Evolutionary conservation across 2,797 vertebrate genomes (phyloP), one percentile per base, ranked within the genome.

Genomic region (Parauchenoglanis punctatus): DNA sequence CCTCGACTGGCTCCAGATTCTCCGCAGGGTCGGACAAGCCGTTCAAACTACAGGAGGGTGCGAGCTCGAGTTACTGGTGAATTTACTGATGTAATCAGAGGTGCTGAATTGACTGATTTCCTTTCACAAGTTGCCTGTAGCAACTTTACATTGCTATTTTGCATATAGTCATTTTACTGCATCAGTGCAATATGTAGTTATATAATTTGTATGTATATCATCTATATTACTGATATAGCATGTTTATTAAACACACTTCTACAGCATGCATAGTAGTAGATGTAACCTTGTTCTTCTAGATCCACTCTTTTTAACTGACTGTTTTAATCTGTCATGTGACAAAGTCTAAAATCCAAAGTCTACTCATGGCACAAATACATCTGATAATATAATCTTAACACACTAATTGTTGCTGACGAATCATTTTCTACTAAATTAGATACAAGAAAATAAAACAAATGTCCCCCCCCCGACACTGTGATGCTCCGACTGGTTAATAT

Each of bases 1-100:
- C 94, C 68, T 94, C 91, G 1, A 91, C 89, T 49, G 90, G 49
- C 63, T 93, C 91, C 0, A 92, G 86, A 87, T 92, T 92, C 87
- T 93, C 87, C 76, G 92, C 18, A 10, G 59, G 87, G 35, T 81
- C 89, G 0, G 89, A 90, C 25, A 90, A 35, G 46, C 89, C 87
- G 54, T 86, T 82, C 63, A 93, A 58, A 81, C 95, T 95, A 87
- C 31, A 85, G 4, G 61, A 73, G 23, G 40, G 46, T 65, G 65
- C 2, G 6, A 0, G 3, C 52, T 73, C 40, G 3, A 40, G 10
- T 25, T 12, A 49, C 3, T 18, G 40, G 2, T 23, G 8, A 23
- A 23, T 73, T 73, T 46, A 72, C 0, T 72, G 31, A 40, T 8
- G 7, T 46, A 46, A 46, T 23, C 17, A 35, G 8, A 46, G 25